Evolutionary conservation across 2,888 invertebrate genomes (phyloP), one percentile per base, ranked within the genome.

Genomic region (Acronicta leporina): DNA sequence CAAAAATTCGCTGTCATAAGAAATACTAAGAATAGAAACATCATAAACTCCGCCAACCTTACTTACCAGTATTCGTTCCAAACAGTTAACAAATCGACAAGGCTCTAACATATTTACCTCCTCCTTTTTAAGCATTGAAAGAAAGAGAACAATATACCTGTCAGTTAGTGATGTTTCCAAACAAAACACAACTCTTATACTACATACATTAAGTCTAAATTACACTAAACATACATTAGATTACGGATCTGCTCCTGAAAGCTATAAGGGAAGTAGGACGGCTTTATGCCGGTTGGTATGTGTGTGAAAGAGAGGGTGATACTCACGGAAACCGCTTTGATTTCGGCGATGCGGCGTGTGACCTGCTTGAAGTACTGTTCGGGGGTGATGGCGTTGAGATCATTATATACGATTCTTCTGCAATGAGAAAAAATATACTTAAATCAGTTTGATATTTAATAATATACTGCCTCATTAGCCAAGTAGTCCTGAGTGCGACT

Each of bases 361-460:
- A 99, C 98, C 91, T 98, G 97, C 90, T 98, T 98, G 89, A 98
- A 98, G 92, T 98, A 99, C 92, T 98, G 98, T 92, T 99, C 98
- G 0, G 99, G 99, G 7, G 99, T 98, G 80, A 99, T 97, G 55
- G 96, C 96, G 89, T 97, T 97, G 65, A 99, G 95, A 90, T 99
- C 99, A 85, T 96, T 97, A 94, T 98, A 99, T 30, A 97, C 96
- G 81, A 99, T 97, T 83, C 97, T 96, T 82, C 98, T 98, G 95
- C 4, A 88, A 88, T 55, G 35, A 57, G 66, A 62, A 63, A 51
- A 60, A 50, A 60, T 30, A n/a, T 0, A 20, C 7, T 1, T 15
- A n/a, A 33, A 11, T 43, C 5, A 49, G 5, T 6, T 13, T 2
- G 0, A 16, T 41, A 42, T n/a, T n/a, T n/a, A n/a, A n/a, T n/a